These are phyloP conservation scores for Acanthis flammea DNA, from an alignment of 2,797 vertebrate genomes.

Conservation along the genomic window DNA sequence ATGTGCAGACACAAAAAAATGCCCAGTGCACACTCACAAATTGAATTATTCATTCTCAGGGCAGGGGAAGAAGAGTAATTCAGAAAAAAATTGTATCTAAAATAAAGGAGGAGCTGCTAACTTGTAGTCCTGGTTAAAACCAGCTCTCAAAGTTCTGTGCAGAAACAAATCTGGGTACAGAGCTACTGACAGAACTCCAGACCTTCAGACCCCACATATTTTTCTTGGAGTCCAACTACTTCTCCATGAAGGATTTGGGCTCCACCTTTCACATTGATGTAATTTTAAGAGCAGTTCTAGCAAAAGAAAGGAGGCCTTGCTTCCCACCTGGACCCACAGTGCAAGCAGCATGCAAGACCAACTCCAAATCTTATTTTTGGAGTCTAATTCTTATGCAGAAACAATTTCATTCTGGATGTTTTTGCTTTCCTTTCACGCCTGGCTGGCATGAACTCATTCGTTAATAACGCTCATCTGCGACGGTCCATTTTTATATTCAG, in stretches of 20 bases:
- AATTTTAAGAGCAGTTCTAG: not conserved
- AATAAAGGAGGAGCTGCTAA: not conserved
- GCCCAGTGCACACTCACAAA: not conserved
- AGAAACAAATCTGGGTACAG: not conserved
- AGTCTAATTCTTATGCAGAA: not conserved
- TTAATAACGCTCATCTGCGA: conserved; percentile 7
- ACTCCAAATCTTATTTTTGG: not conserved
- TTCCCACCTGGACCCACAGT: not conserved
- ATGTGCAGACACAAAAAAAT: not conserved
- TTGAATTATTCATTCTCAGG: too few relatives aligned
- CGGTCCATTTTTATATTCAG: not conserved
- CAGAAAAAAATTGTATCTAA: too few relatives aligned
- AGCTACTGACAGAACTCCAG: not conserved
- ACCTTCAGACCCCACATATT: not conserved
- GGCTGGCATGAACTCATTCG: not conserved
- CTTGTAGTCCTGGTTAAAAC: not conserved
- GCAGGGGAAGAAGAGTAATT: too few relatives aligned
- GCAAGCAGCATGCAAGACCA: not conserved
- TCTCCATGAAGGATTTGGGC: not conserved
- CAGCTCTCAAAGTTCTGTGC: not conserved
- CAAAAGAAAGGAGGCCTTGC: not conserved
- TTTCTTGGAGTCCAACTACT: not conserved
- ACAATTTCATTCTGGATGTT: not conserved
- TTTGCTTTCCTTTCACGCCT: not conserved
- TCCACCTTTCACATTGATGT: rapidly evolving